These are phyloP conservation scores for Cololabis saira DNA, from an alignment of 2,113 vertebrate species.

Conservation along the genomic window DNA sequence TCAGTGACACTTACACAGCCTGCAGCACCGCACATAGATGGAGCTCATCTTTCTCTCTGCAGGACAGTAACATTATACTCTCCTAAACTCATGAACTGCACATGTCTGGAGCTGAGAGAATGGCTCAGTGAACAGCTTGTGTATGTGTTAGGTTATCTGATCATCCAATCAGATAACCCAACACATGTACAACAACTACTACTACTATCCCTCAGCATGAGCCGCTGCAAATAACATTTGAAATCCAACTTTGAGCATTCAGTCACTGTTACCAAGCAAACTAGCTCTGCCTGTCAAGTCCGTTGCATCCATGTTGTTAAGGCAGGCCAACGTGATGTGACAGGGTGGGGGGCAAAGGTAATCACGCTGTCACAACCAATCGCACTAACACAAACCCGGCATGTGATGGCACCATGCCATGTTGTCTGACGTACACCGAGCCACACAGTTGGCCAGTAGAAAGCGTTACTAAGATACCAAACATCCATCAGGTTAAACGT, in stretches of 20 bases:
- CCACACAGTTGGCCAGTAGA: background rate
- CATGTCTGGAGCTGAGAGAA: accelerated
- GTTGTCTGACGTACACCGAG: slow-evolving; percentile 25
- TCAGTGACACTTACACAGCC: background rate
- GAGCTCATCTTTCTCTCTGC: slow-evolving; percentile 28
- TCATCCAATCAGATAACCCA: too few species aligned
- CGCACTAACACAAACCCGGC: slow-evolving; percentile 39
- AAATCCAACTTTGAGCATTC: background rate
- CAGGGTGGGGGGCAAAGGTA: slow-evolving; percentile 76
- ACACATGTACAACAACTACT: too few species aligned
- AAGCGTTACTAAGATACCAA: slow-evolving; percentile 8
- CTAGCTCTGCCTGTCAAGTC: slow-evolving; percentile 63
- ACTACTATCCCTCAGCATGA: too few species aligned
- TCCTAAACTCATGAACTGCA: background rate
- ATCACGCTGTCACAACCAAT: slow-evolving; percentile 74
- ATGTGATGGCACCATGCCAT: slow-evolving; percentile 38
- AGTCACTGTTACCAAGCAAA: slow-evolving; percentile 65
- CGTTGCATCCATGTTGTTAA: slow-evolving; percentile 22
- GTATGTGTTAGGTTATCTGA: too few species aligned
- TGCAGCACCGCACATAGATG: background rate
- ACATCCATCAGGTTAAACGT: background rate
- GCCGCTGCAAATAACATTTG: too few species aligned
- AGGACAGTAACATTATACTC: background rate
- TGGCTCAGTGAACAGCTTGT: too few species aligned
- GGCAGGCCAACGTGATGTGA: slow-evolving; percentile 69